Conservation (phyloP, 2,797 vertebrate species). For the Anableps anableps region DNA sequence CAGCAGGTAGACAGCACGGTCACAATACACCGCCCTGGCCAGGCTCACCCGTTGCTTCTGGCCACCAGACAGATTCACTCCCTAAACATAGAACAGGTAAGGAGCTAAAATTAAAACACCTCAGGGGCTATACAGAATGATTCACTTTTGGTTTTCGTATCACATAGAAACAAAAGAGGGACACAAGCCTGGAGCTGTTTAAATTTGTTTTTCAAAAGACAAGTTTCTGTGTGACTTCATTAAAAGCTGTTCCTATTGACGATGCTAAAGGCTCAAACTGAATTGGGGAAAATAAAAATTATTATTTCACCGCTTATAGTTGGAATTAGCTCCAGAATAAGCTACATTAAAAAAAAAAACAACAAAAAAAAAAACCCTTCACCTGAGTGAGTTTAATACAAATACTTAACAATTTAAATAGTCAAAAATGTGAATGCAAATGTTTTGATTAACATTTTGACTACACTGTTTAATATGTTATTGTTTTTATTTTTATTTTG, state of each 20-base stretch:
- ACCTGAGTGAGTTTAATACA: not conserved
- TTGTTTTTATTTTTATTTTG: too few species aligned
- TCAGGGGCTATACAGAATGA: not conserved
- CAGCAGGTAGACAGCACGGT: conserved; percentile 88
- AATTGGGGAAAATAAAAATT: too few species aligned
- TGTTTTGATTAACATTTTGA: too few species aligned
- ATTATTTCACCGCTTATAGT: not conserved
- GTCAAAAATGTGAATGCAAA: too few species aligned
- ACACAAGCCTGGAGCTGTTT: not conserved
- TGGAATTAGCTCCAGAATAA: not conserved
- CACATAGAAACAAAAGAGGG: not conserved
- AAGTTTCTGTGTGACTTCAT: not conserved
- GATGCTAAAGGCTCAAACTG: not conserved
- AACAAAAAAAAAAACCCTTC: too few species aligned
- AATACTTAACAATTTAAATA: too few species aligned
- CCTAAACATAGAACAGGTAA: conserved; percentile 73
- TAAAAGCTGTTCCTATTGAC: not conserved
- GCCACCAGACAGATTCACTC: conserved; percentile 95
- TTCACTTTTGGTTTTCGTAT: not conserved
- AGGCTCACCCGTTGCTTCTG: conserved; percentile 96
- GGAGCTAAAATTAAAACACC: not conserved
- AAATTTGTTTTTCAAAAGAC: not conserved
- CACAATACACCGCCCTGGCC: conserved; percentile 91
- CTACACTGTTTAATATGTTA: too few species aligned
- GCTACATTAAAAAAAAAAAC: not conserved